Percentiles rank a stretch among this genome's conserved stretches.
These are phyloP conservation scores for Thaleichthys pacificus DNA, from an alignment of 2,797 vertebrate species.

Conservation along the genomic window DNA sequence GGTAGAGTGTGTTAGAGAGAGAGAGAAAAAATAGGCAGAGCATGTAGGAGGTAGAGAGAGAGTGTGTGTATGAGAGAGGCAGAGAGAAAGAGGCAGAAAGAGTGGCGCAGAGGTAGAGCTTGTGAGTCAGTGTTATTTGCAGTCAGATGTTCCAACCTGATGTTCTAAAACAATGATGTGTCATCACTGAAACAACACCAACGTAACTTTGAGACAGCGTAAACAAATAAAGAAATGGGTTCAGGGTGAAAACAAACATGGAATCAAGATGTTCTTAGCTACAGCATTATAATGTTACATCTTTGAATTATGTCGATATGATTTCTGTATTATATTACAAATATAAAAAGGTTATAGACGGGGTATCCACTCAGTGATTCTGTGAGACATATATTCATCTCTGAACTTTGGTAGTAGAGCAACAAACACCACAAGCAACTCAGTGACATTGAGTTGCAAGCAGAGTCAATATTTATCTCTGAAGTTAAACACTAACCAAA, in stretches of 20 bases:
- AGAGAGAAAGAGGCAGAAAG: conserved; percentile 1
- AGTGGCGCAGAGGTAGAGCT: neutral
- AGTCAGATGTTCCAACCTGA: conserved; percentile 57
- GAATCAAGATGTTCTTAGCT: neutral
- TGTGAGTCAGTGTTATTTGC: conserved; percentile 39
- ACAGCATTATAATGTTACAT: neutral
- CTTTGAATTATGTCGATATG: neutral
- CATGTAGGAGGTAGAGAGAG: neutral
- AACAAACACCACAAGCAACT: conserved; percentile 21
- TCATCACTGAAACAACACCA: conserved; percentile 18
- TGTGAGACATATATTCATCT: neutral
- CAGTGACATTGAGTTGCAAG: conserved; percentile 46
- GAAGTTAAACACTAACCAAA: conserved; percentile 66
- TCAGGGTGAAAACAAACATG: neutral
- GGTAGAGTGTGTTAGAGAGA: neutral
- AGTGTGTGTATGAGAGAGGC: neutral
- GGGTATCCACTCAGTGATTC: neutral
- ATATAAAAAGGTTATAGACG: conserved; percentile 12
- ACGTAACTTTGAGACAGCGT: conserved; percentile 6
- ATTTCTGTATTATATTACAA: conserved; percentile 9
- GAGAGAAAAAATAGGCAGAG: too few relatives aligned
- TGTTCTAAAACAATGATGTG: conserved; percentile 23
- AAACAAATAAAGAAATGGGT: neutral
- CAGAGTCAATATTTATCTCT: conserved; percentile 85
- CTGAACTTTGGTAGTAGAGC: neutral